These are phyloP conservation scores for Bombus difficillimus DNA, from an alignment of 1,140 invertebrate species.

Conservation along the genomic window DNA sequence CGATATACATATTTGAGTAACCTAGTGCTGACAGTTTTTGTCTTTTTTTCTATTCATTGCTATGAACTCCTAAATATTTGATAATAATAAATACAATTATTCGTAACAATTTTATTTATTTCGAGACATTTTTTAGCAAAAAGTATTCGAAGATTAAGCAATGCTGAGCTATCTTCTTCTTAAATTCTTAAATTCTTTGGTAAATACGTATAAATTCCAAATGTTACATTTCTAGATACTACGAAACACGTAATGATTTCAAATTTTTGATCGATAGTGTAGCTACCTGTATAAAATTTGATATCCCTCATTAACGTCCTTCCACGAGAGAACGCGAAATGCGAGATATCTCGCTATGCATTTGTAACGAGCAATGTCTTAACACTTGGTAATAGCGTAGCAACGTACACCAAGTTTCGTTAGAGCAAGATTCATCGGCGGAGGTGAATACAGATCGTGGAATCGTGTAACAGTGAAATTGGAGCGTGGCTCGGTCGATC, in stretches of 20 bases:
- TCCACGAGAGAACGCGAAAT: background rate
- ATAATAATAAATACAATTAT: too few species aligned
- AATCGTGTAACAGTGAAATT: conserved; percentile 47
- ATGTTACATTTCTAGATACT: background rate
- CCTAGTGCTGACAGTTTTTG: too few species aligned
- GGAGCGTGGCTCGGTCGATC: conserved; percentile 40
- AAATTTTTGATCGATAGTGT: background rate
- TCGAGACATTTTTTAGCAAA: too few species aligned
- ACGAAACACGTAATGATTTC: background rate
- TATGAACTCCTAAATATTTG: too few species aligned
- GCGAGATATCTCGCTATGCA: background rate
- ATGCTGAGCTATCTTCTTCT: background rate
- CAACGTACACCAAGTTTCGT: background rate
- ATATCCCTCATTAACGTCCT: background rate
- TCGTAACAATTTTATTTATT: too few species aligned
- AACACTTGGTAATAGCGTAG: conserved; percentile 8
- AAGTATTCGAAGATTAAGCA: too few species aligned
- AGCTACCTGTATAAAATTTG: background rate
- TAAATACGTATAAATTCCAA: background rate
- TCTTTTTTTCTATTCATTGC: too few species aligned
- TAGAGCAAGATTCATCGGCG: conserved; percentile 16
- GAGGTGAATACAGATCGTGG: conserved; percentile 30
- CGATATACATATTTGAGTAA: too few species aligned
- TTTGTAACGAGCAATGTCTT: background rate
- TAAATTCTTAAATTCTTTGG: background rate